These are phyloP conservation scores for Rhinichthys osculus DNA, from an alignment of 2,797 vertebrate species.

Conservation along the genomic window DNA sequence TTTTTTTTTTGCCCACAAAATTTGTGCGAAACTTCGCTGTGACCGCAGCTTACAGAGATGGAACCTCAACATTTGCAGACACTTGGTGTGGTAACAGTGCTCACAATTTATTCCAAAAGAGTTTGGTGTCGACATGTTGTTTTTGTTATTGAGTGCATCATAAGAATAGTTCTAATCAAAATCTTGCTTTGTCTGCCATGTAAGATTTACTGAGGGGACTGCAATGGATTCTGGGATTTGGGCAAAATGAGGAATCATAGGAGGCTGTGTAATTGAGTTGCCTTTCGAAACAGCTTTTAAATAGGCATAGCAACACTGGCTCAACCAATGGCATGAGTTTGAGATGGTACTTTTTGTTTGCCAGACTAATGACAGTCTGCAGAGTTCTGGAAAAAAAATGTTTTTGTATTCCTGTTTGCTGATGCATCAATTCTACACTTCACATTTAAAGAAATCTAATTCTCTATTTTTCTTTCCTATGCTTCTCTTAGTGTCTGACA, in stretches of 20 bases:
- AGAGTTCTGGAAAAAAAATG: not conserved
- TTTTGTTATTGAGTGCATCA: not conserved
- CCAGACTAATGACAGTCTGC: not conserved
- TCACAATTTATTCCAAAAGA: not conserved
- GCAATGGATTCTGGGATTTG: conserved; percentile 6
- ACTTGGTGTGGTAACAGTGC: not conserved
- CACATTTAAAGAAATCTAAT: not conserved
- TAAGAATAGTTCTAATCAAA: not conserved
- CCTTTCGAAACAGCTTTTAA: not conserved
- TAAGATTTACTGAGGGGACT: not conserved
- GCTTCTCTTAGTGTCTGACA: not conserved
- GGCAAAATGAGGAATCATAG: not conserved
- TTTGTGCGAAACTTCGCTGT: not conserved
- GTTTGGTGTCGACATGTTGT: not conserved
- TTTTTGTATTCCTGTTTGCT: not conserved
- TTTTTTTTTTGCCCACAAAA: not conserved
- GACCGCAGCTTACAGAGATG: not conserved
- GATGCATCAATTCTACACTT: not conserved
- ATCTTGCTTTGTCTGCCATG: not conserved
- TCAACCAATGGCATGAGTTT: not conserved
- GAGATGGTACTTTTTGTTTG: not conserved
- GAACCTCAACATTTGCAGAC: not conserved
- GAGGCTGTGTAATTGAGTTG: not conserved
- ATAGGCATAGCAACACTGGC: not conserved
- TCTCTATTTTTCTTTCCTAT: not conserved